phyloP scores from a whole-genome alignment of 2,113 vertebrate genomes.

The Hippocampus mohnikei region DNA sequence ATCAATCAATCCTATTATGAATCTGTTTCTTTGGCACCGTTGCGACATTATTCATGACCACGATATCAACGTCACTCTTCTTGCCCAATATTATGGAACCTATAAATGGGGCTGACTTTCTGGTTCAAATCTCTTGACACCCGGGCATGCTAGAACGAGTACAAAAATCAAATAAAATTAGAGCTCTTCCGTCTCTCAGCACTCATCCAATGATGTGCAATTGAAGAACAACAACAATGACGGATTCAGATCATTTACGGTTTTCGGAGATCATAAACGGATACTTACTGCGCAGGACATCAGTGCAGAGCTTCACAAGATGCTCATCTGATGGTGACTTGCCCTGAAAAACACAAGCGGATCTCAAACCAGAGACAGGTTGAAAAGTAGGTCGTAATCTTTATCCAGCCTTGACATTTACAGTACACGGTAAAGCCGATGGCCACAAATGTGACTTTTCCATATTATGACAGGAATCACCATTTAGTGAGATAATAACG shows the following conservation, averaged over 20 bases:
- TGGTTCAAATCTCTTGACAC: not conserved
- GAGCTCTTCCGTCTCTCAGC: not conserved
- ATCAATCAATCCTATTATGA: constrained; percentile 3
- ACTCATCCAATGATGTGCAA: not conserved
- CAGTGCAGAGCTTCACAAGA: constrained; percentile 67
- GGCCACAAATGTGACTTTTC: constrained; percentile 4
- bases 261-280: constrained; percentile 1
- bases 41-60: not conserved
- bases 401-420: constrained; percentile 17
- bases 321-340: constrained; percentile 73
- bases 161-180: not conserved
- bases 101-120: not conserved
- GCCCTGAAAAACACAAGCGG: constrained; percentile 68
- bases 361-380: constrained; percentile 20
- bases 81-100: not conserved
- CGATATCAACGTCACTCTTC: not conserved
- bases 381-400: constrained; percentile 15
- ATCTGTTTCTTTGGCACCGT: not conserved
- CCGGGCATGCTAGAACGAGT: not conserved
- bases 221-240: too few relatives aligned
- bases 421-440: not conserved
- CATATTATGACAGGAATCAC: constrained; percentile 2
- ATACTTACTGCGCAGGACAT: constrained; percentile 70
- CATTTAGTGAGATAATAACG: not conserved
- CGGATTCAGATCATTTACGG: not conserved